Percentiles rank a stretch among this genome's conserved stretches.
phyloP scores from a whole-genome alignment of 2,888 invertebrate genomes.

The Hesperia comma region DNA sequence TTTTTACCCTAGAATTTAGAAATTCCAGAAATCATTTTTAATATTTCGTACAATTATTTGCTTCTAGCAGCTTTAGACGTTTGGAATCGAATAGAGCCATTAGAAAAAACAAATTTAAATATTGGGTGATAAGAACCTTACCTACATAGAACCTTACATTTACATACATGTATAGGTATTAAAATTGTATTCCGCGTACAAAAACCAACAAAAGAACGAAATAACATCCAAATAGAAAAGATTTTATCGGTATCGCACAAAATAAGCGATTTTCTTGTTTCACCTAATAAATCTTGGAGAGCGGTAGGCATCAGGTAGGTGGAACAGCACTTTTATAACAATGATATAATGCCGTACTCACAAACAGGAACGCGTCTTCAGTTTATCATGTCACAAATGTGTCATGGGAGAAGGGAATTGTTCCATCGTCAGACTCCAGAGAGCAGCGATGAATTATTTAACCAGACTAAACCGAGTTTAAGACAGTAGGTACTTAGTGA shows the following conservation, averaged over 20 bases:
- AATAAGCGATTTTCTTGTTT: conserved; percentile 26
- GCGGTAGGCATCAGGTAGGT: conserved; percentile 16
- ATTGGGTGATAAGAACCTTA: too few species aligned
- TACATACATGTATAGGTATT: too few species aligned
- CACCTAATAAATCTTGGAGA: conserved; percentile 27
- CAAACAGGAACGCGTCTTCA: conserved; percentile 32
- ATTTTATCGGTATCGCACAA: conserved; percentile 8
- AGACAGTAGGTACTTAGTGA: too few species aligned
- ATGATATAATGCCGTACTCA: conserved; percentile 32
- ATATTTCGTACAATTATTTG: too few species aligned
- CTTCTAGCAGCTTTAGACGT: too few species aligned
- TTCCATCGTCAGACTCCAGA: conserved; percentile 1
- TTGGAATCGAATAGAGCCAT: too few species aligned
- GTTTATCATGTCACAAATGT: conserved; percentile 32
- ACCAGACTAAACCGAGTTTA: too few species aligned
- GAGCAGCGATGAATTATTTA: neutral
- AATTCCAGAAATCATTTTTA: too few species aligned
- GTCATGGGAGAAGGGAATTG: conserved; percentile 16
- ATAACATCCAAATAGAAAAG: conserved; percentile 9
- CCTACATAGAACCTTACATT: too few species aligned
- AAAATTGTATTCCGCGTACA: neutral
- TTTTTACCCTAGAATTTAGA: too few species aligned
- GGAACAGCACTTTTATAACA: conserved; percentile 32
- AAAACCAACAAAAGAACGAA: neutral
- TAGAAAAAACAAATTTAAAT: too few species aligned